Evolutionary conservation across 2,113 vertebrate species (phyloP), one percentile per base, ranked within the genome.

Genomic region (Pardalotus punctatus): DNA sequence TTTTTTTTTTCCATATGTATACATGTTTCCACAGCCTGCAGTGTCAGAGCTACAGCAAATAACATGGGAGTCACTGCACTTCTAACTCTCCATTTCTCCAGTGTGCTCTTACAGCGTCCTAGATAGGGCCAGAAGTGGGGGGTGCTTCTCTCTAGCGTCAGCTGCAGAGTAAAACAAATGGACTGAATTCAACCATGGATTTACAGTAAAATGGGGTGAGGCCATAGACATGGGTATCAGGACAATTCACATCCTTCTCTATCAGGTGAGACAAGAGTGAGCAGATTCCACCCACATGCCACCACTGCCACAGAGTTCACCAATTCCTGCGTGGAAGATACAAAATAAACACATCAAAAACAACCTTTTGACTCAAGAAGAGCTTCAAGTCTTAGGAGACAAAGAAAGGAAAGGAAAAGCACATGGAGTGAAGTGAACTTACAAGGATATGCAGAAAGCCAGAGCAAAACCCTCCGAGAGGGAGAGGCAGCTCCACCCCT

Each of bases 61-160:
- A 58, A 28, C 0, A 0, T 28, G 28, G 4, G n/a, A 81, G 12
- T 43, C n/a, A 40, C 19, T 8, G 42, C 29, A 50, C 5, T 31
- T 90, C 9, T 25, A 86, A 36, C 5, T 53, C 36, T 76, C 40
- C 10, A 8, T 43, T 79, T 78, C 42, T 36, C 33, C 3, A 4
- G 29, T 29, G 18, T 35, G 51, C 16, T 31, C 17, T 78, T 56
- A 40, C 2, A 22, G 47, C 5, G 24, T n/a, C 53, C 43, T 47
- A 51, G 45, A 82, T 47, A 29, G 25, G 7, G 5, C 21, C n/a
- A 65, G 29, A 36, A 69, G 18, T 35, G n/a, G 38, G 11, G 9
- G 38, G 17, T 64, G 15, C 25, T 82, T 38, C 33, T 64, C 40
- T 69, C 35, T 27, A 33, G 7, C 33, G 86, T 35, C 22, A 60